Evolutionary conservation across 2,797 vertebrate genomes (phyloP).

Genomic region (Macropodus opercularis): DNA sequence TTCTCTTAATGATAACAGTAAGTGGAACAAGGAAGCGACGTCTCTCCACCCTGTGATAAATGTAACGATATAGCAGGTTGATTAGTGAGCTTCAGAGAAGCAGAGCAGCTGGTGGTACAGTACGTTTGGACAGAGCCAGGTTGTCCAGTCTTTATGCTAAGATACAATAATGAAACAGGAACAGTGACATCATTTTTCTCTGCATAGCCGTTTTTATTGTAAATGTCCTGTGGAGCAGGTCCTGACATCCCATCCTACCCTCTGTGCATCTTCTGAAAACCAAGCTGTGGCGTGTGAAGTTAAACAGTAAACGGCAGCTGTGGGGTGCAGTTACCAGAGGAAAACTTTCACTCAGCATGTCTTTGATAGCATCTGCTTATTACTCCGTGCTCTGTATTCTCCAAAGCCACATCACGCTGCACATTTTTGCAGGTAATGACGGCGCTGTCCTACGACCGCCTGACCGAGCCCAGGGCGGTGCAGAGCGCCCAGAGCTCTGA

Average conservation of each 20-base stretch:
- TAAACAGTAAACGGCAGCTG: conserved; percentile 26
- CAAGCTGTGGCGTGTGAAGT: conserved; percentile 5
- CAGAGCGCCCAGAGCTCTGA: conserved; percentile 72
- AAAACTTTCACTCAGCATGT: conserved; percentile 53
- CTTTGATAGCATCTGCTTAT: conserved; percentile 31
- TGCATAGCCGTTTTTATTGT: neutral
- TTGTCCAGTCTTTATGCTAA: neutral
- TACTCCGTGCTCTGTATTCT: conserved; percentile 32
- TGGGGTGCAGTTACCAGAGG: conserved; percentile 16
- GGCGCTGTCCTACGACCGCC: conserved; percentile 79
- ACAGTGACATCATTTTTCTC: neutral
- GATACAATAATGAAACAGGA: too few species aligned
- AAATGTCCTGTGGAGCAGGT: neutral
- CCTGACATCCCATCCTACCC: neutral
- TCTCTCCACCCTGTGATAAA: too few species aligned
- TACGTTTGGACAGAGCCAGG: neutral
- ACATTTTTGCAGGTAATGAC: conserved; percentile 82
- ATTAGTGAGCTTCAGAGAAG: neutral
- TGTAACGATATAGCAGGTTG: neutral
- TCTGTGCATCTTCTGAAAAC: neutral
- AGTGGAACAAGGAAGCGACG: conserved; percentile 45
- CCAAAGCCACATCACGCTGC: conserved; percentile 29
- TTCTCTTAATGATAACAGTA: conserved; percentile 83
- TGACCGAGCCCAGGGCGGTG: conserved; percentile 77
- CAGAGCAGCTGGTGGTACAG: too few species aligned